phyloP scores from a whole-genome alignment of 1,140 invertebrate genomes.

The Trichomalopsis sarcophagae region DNA sequence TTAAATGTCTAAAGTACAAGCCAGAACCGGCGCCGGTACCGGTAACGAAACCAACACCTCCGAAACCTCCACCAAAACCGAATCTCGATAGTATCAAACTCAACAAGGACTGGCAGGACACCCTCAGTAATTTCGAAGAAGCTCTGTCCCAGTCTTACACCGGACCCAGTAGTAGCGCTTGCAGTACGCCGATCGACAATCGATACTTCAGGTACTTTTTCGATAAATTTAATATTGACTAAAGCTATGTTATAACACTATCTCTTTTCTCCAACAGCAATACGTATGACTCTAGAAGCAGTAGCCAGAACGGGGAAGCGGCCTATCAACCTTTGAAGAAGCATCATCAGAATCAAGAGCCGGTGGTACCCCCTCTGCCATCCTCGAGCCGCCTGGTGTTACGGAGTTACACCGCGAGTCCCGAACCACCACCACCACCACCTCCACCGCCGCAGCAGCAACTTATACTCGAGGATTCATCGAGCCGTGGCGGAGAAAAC shows the following conservation, averaged over 20 bases:
- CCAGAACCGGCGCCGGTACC: constrained; percentile 23
- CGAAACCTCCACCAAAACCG: constrained; percentile 44
- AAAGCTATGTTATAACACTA: no score
- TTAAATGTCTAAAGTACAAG: constrained; percentile 20
- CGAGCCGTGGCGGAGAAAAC: constrained; percentile 15
- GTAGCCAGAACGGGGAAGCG: not conserved
- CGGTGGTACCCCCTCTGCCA: not conserved
- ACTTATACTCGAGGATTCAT: not conserved
- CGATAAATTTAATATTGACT: not conserved
- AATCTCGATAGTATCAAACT: constrained; percentile 34
- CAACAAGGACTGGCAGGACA: constrained; percentile 77
- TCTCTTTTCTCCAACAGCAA: not conserved
- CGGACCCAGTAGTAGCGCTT: constrained; percentile 23
- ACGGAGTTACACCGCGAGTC: not conserved
- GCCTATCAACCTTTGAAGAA: not conserved
- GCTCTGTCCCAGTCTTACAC: constrained; percentile 46
- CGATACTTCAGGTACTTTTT: constrained; percentile 33
- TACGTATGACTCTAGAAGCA: not conserved
- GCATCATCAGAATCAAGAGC: not conserved
- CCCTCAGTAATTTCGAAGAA: constrained; percentile 83
- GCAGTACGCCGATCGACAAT: constrained; percentile 12
- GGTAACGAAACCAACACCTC: constrained; percentile 32
- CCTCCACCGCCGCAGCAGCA: no score
- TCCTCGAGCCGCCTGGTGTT: constrained; percentile 37
- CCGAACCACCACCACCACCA: not conserved